phyloP scores from a whole-genome alignment of 1,140 invertebrate species.

The Pentalonia nigronervosa region DNA sequence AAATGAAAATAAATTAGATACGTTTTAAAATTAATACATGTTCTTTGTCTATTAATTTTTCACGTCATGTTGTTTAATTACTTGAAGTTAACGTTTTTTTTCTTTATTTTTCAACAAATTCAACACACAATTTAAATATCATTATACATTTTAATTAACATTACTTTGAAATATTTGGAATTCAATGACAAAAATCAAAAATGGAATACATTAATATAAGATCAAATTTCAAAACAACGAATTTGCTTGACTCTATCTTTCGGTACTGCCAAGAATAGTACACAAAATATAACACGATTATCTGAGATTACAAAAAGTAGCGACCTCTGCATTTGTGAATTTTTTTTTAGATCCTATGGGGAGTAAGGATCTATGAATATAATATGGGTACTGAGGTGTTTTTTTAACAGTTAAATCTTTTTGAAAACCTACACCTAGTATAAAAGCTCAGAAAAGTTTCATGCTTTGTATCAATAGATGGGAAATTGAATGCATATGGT shows the following conservation, averaged over 20 bases:
- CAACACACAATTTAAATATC: neutral
- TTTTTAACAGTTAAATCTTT: neutral
- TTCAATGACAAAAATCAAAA: constrained; percentile 13
- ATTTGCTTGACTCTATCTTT: neutral
- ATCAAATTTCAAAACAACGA: neutral
- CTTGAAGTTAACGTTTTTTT: neutral
- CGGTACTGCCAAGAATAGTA: neutral
- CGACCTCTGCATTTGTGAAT: neutral
- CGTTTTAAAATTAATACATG: neutral
- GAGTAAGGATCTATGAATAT: neutral
- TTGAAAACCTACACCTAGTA: neutral
- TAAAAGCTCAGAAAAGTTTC: neutral
- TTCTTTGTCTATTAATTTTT: neutral
- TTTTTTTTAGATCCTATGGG: neutral
- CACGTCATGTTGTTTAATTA: neutral
- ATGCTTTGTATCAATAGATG: neutral
- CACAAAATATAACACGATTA: neutral
- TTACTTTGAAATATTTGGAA: neutral
- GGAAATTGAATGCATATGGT: neutral
- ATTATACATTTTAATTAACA: too few relatives aligned
- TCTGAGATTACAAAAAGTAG: too few relatives aligned
- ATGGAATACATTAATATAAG: neutral
- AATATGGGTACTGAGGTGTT: neutral
- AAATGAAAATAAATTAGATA: neutral
- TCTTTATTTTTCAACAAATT: neutral